A percentile compares a stretch with the other conserved stretches of the same genome.
Conservation (phyloP, 2,888 invertebrate species). For the Polyommatus icarus region DNA sequence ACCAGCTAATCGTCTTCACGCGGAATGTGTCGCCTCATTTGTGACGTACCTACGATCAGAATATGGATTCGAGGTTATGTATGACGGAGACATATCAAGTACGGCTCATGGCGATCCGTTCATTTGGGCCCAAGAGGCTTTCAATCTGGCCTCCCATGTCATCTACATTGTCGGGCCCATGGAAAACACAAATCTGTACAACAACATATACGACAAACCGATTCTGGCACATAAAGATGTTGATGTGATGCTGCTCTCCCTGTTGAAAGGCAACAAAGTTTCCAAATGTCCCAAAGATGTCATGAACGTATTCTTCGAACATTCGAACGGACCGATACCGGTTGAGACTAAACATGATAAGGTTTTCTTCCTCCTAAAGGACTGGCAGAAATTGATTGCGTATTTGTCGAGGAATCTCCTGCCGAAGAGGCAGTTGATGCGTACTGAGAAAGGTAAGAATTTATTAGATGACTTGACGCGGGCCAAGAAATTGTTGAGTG, state of each 20-base stretch:
- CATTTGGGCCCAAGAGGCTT: constrained; percentile 66
- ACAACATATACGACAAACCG: constrained; percentile 68
- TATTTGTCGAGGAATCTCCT: constrained; percentile 65
- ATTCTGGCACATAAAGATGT: constrained; percentile 62
- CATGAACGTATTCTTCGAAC: constrained; percentile 65
- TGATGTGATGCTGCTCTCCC: constrained; percentile 56
- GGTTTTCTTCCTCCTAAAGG: constrained; percentile 60
- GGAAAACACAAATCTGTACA: constrained; percentile 56
- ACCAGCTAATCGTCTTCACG: constrained; percentile 61
- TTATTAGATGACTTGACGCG: constrained; percentile 66
- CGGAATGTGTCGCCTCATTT: constrained; percentile 65
- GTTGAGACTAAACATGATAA: constrained; percentile 59
- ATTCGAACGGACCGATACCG: constrained; percentile 62
- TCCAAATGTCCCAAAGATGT: constrained; percentile 55
- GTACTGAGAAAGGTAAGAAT: constrained; percentile 65
- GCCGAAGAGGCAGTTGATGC: constrained; percentile 63
- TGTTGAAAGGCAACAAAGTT: constrained; percentile 52
- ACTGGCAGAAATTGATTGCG: constrained; percentile 69
- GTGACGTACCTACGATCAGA: constrained; percentile 63
- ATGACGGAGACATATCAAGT: constrained; percentile 61
- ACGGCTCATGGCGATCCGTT: constrained; percentile 65
- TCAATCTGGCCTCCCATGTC: constrained; percentile 58
- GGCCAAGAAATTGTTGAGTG: constrained; percentile 63
- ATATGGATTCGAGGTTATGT: constrained; percentile 66
- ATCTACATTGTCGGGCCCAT: constrained; percentile 67